These are phyloP conservation scores for Dicrurus megarhynchus DNA, from an alignment of 2,113 vertebrate species.

Conservation along the genomic window DNA sequence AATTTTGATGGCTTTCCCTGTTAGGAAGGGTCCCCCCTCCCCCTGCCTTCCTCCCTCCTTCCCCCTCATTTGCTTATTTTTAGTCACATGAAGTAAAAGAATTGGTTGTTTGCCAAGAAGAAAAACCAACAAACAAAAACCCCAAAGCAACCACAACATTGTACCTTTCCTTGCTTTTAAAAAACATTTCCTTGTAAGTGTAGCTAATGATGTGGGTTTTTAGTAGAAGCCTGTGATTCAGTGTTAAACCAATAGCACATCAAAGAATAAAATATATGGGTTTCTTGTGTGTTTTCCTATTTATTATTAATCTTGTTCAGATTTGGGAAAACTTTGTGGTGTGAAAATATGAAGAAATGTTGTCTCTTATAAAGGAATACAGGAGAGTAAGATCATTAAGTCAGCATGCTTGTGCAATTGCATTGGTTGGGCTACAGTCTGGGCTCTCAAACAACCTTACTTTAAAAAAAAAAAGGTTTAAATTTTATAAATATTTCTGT, in stretches of 20 bases:
- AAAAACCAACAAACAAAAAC: background rate
- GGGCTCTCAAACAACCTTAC: background rate
- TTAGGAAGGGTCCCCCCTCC: background rate
- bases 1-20: background rate
- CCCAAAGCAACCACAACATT: background rate
- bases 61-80: background rate
- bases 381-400: background rate
- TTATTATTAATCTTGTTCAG: background rate
- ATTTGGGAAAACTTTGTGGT: background rate
- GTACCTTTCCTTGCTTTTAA: background rate
- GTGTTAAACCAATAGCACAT: background rate
- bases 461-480: background rate
- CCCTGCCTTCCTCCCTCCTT: fast-evolving
- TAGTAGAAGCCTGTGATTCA: background rate
- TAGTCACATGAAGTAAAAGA: conserved; percentile 1
- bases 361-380: background rate
- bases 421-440: background rate
- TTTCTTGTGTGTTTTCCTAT: background rate
- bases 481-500: background rate
- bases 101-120: background rate
- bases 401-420: background rate
- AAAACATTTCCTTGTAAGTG: background rate
- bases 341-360: background rate
- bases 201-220: background rate
- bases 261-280: background rate